A percentile compares a stretch with the other conserved stretches of the same genome.
phyloP scores from a whole-genome alignment of 1,140 invertebrate genomes.

The Mamestra configurata region DNA sequence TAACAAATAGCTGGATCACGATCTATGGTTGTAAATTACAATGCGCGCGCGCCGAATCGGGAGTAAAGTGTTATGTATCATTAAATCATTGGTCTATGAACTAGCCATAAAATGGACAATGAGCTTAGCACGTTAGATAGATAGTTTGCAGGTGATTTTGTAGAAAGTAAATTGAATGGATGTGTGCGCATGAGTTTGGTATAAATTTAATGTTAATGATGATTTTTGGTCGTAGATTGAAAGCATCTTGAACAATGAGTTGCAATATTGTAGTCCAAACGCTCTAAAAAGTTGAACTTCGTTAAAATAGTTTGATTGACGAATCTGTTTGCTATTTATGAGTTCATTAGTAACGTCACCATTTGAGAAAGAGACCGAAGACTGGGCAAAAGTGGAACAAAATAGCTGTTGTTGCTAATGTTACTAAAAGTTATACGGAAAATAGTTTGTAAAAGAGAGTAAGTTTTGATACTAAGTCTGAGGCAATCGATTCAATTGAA shows the following conservation, averaged over 20 bases:
- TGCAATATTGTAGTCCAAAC: too few relatives aligned
- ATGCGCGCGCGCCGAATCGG: slow-evolving; percentile 36
- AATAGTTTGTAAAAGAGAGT: too few relatives aligned
- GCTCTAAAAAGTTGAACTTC: too few relatives aligned
- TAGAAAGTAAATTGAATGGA: not conserved
- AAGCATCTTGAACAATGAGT: too few relatives aligned
- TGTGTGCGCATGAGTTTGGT: not conserved
- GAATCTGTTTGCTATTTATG: too few relatives aligned
- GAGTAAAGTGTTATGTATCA: slow-evolving; percentile 28
- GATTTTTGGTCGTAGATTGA: not conserved
- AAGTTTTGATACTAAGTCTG: too few relatives aligned
- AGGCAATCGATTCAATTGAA: not conserved
- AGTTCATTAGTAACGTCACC: too few relatives aligned
- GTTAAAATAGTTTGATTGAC: too few relatives aligned
- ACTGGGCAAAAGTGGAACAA: too few relatives aligned
- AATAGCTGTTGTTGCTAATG: too few relatives aligned
- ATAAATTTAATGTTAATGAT: not conserved
- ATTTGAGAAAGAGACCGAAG: too few relatives aligned
- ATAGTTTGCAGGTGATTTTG: not conserved
- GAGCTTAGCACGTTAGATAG: not conserved
- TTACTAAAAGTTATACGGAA: not conserved
- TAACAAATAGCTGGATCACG: slow-evolving; percentile 44
- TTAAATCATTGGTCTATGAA: slow-evolving; percentile 46
- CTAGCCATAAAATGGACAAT: slow-evolving; percentile 35
- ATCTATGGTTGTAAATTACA: slow-evolving; percentile 42